Percentiles rank a stretch among this genome's conserved stretches.
These are phyloP conservation scores for Zeugodacus cucurbitae DNA, from an alignment of 1,140 invertebrate genomes.

Conservation along the genomic window DNA sequence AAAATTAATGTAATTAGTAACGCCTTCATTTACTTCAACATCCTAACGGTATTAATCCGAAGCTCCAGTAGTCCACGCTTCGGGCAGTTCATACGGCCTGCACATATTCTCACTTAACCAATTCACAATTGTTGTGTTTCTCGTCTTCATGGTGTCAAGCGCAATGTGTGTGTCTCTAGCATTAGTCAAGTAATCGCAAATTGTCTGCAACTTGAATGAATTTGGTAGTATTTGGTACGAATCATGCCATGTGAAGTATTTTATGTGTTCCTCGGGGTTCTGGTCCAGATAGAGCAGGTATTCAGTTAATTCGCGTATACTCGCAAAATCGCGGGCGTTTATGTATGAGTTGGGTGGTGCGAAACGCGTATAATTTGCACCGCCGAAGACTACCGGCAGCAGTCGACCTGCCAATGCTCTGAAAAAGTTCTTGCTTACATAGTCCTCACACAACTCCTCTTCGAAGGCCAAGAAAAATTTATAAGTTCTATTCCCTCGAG, in stretches of 20 bases:
- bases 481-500: not conserved
- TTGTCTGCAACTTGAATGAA: not conserved
- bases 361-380: slow-evolving; percentile 68
- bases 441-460: not conserved
- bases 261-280: slow-evolving; percentile 64
- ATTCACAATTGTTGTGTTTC: not conserved
- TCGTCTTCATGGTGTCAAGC: no score
- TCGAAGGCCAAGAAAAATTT: slow-evolving; percentile 31
- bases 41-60: not conserved
- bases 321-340: slow-evolving; percentile 69
- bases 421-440: slow-evolving; percentile 69
- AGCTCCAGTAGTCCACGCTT: not conserved
- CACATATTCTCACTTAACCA: slow-evolving; percentile 10
- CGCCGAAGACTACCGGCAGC: slow-evolving; percentile 71
- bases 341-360: slow-evolving; percentile 73
- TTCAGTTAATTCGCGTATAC: slow-evolving; percentile 67
- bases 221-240: slow-evolving; percentile 53
- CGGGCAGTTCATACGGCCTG: not conserved
- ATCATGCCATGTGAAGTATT: slow-evolving; percentile 69
- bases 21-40: no score
- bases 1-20: no score
- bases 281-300: slow-evolving; percentile 68
- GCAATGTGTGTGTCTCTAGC: not conserved
- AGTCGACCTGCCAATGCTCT: slow-evolving; percentile 58
- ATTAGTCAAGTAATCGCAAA: not conserved